phyloP scores from a whole-genome alignment of 1,140 invertebrate genomes.

The Calliopsis andreniformis region DNA sequence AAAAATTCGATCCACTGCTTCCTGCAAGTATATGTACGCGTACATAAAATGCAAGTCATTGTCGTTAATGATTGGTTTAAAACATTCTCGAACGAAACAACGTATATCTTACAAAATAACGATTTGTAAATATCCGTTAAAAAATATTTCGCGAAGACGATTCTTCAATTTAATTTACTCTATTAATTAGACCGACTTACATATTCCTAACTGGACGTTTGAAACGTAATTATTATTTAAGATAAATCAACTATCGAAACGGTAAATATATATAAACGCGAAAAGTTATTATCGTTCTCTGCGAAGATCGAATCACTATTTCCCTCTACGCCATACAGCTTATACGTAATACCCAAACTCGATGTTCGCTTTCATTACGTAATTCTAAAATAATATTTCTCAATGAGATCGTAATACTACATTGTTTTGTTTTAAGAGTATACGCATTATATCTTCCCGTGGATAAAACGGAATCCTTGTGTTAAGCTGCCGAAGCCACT shows the following conservation, averaged over 20 bases:
- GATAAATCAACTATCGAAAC: conserved; percentile 30
- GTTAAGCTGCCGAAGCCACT: conserved; percentile 54
- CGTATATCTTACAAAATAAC: conserved; percentile 32
- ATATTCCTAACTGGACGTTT: conserved; percentile 29
- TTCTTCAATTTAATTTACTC: conserved; percentile 30
- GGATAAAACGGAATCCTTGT: conserved; percentile 42
- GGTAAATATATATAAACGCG: conserved; percentile 15
- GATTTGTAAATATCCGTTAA: conserved; percentile 26
- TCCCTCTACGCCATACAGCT: conserved; percentile 44
- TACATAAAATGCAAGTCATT: background rate
- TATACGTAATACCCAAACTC: conserved; percentile 67
- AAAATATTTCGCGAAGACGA: conserved; percentile 28
- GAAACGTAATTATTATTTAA: conserved; percentile 41
- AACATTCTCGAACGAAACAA: conserved; percentile 20
- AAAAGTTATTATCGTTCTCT: conserved; percentile 7
- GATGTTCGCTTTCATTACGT: conserved; percentile 52
- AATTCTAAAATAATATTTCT: conserved; percentile 67
- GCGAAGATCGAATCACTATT: conserved; percentile 23
- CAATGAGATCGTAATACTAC: conserved; percentile 75
- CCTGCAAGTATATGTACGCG: conserved; percentile 6
- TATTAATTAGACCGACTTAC: conserved; percentile 35
- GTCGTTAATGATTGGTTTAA: background rate
- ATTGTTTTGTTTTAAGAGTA: conserved; percentile 58
- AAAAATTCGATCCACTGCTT: conserved; percentile 11
- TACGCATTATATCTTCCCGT: conserved; percentile 37